Percentiles rank a stretch among this genome's conserved stretches.
Conservation (phyloP, 2,888 invertebrate species). For the Megamerina dolium region DNA sequence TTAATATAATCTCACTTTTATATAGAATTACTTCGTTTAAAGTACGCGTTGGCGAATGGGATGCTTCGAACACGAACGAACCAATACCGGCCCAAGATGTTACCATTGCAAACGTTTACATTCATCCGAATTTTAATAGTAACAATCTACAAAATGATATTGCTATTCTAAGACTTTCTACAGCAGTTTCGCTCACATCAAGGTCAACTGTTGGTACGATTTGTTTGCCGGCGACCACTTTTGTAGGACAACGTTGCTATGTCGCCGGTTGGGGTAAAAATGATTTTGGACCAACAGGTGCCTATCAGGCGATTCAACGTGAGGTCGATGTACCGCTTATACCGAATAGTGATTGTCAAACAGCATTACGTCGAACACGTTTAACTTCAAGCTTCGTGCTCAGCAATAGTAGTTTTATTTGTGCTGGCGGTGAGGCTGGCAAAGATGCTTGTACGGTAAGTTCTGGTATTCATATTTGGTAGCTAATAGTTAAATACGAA, state of each 20-base stretch:
- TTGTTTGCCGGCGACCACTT: constrained; percentile 53
- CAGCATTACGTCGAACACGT: constrained; percentile 58
- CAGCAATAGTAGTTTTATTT: constrained; percentile 64
- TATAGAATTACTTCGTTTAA: constrained; percentile 51
- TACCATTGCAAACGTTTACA: constrained; percentile 54
- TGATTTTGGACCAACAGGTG: constrained; percentile 55
- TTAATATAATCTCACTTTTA: background rate
- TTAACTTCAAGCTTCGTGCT: constrained; percentile 59
- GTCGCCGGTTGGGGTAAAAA: constrained; percentile 87
- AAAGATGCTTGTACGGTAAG: constrained; percentile 75
- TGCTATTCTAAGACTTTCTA: constrained; percentile 66
- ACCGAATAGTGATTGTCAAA: constrained; percentile 60
- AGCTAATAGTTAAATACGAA: background rate
- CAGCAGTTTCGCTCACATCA: constrained; percentile 54
- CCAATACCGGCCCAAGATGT: constrained; percentile 62
- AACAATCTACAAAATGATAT: constrained; percentile 74
- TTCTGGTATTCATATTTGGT: constrained; percentile 4
- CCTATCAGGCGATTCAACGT: constrained; percentile 59
- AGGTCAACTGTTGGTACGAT: constrained; percentile 57
- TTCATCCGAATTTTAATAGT: constrained; percentile 62
- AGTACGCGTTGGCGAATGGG: constrained; percentile 72
- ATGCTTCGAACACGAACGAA: constrained; percentile 60
- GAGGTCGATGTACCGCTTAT: constrained; percentile 71
- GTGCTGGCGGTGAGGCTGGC: constrained; percentile 71
- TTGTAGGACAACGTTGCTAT: constrained; percentile 53